Evolutionary conservation across 23 tunicate genomes (phyloP).

Genomic region (Trididemnum nubilum): DNA sequence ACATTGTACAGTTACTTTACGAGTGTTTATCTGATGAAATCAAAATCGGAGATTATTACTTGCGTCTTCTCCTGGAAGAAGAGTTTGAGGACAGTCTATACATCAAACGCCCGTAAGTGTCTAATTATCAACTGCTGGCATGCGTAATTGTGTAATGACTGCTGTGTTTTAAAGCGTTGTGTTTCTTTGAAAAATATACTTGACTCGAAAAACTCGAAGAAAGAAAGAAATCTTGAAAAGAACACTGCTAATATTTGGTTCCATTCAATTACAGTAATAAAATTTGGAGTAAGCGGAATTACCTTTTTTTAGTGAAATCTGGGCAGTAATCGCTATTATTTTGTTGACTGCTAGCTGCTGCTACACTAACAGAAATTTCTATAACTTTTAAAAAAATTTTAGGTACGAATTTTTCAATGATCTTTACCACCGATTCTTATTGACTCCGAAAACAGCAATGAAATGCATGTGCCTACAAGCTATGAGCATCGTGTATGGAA

Average conservation of each 20-base stretch:
- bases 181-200: too few relatives aligned
- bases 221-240: too few relatives aligned
- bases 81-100: slow-evolving; percentile 83
- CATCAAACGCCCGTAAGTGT: slow-evolving; percentile 86
- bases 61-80: slow-evolving; percentile 86
- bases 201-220: too few relatives aligned
- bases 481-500: slow-evolving; percentile 93
- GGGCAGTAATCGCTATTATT: too few relatives aligned
- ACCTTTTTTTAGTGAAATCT: too few relatives aligned
- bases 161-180: too few relatives aligned
- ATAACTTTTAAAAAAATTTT: too few relatives aligned
- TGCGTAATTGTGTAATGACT: neutral
- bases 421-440: slow-evolving; percentile 93
- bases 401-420: slow-evolving; percentile 96
- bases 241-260: too few relatives aligned
- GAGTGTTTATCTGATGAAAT: slow-evolving; percentile 88
- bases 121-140: neutral
- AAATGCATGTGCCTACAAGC: slow-evolving; percentile 99
- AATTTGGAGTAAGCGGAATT: too few relatives aligned
- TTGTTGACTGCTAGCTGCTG: too few relatives aligned
- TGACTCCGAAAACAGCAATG: slow-evolving; percentile 88
- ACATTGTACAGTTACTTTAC: slow-evolving; percentile 78
- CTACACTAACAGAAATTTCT: too few relatives aligned
- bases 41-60: slow-evolving; percentile 95
- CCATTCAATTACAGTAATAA: too few relatives aligned